Conservation (phyloP, 1,140 invertebrate species). For the Tetranychus urticae region DNA sequence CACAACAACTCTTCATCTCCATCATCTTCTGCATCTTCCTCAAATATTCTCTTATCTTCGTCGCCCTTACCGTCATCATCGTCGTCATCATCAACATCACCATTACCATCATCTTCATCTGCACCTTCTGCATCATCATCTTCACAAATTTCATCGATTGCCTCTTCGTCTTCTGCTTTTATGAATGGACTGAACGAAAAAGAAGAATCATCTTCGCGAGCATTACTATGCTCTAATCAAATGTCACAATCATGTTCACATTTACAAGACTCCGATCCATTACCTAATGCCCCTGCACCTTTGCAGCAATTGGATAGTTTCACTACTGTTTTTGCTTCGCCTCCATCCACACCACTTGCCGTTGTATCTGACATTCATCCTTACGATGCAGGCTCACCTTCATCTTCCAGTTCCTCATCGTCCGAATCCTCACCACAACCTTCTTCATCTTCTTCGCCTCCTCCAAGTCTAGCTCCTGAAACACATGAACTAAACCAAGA, state of each 20-base stretch:
- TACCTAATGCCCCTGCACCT: neutral
- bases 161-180: neutral
- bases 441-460: neutral
- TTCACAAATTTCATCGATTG: neutral
- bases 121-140: neutral
- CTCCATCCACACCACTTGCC: constrained; percentile 1
- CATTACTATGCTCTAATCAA: neutral
- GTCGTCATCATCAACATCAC: neutral
- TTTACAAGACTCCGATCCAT: neutral
- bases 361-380: constrained; percentile 1
- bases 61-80: neutral
- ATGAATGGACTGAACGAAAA: neutral
- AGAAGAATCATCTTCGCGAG: neutral
- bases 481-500: neutral
- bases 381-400: neutral
- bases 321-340: constrained; percentile 6
- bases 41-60: neutral
- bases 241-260: neutral
- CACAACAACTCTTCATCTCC: neutral
- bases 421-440: constrained; percentile 2
- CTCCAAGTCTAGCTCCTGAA: neutral
- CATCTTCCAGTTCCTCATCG: neutral
- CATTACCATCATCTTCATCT: neutral
- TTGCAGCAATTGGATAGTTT: constrained; percentile 9
- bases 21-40: neutral